Base-by-base conservation (phyloP, 2,888 invertebrate genomes). In the Xylocampa areola region DNA sequence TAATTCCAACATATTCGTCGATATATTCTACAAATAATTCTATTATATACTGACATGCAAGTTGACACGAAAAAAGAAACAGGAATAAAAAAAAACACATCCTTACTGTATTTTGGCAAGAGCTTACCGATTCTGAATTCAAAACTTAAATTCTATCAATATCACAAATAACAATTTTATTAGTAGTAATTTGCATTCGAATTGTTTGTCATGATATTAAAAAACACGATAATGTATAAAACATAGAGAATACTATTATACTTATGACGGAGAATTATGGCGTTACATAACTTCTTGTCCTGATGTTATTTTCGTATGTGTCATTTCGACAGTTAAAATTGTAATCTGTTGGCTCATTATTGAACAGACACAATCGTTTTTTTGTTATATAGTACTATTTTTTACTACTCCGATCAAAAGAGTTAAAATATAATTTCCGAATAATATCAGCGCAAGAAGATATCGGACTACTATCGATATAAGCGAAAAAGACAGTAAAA, bases 41-140 rank as follows among this genome's bases (percentile, higher is more conserved):
- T 11, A 35, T 36, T 35, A 16, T 21, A 30, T 32, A 39, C 13
- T 47, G 27, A 7, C 33, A 68, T 44, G 25, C 47, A 47, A 55
- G 36, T 21, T 65, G 14, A 17, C 25, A 16, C 16, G 40, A 44
- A 44, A 43, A 11, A 36, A 2, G 2, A 21, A 25, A 33, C 10
- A 25, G 32, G 16, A 19, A 39, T 25, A 17, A n/a, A 47, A 60
- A 57, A 29, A 33, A n/a, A 14, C 33, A 60, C 25, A 48, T 29
- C 10, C 27, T 36, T 39, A 8, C 32, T 27, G 21, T 60, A 66
- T 55, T 62, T 63, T 63, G 62, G 59, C 62, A 63, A 73, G 54
- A 57, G 25, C 44, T 49, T 29, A 39, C 32, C 13, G 4, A 61
- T 36, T 37, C 40, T 14, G 4, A 35, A 39, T 10, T 14, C 30